These are phyloP conservation scores for Scaptomyza caliginosa DNA, from an alignment of 2,888 invertebrate species.

Conservation along the genomic window DNA sequence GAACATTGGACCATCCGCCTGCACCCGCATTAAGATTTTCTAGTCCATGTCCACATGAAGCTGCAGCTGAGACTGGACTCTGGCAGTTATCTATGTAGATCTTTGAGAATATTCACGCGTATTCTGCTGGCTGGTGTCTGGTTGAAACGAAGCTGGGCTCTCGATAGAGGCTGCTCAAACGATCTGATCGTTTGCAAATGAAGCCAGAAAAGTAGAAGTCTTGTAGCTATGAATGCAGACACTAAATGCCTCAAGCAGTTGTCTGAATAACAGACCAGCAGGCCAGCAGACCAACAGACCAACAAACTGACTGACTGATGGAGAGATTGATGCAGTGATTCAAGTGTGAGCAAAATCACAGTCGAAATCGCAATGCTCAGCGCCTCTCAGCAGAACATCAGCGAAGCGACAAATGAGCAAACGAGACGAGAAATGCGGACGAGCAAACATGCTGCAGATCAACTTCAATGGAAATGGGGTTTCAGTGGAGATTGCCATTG, in stretches of 20 bases:
- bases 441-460: constrained; percentile 59
- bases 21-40: constrained; percentile 39
- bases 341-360: constrained; percentile 57
- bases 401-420: constrained; percentile 75
- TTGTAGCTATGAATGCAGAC: constrained; percentile 42
- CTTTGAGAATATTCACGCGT: constrained; percentile 34
- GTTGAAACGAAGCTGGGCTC: constrained; percentile 4
- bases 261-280: too few relatives aligned
- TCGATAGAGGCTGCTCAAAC: constrained; percentile 32
- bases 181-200: constrained; percentile 50
- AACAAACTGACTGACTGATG: constrained; percentile 38
- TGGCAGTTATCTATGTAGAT: constrained; percentile 30
- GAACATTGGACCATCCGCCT: constrained; percentile 1
- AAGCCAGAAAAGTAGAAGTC: constrained; percentile 40
- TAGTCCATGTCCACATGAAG: not conserved
- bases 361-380: constrained; percentile 39
- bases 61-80: constrained; percentile 12
- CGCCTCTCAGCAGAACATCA: constrained; percentile 61
- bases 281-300: too few relatives aligned
- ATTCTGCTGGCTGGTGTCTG: constrained; percentile 25
- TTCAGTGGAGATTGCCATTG: constrained; percentile 14
- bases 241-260: constrained; percentile 31
- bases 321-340: constrained; percentile 60
- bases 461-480: constrained; percentile 39
- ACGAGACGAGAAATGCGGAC: constrained; percentile 56